Percentiles rank a stretch among this genome's conserved stretches.
Conservation (phyloP, 2,888 invertebrate species). For the Lingula anatina region DNA sequence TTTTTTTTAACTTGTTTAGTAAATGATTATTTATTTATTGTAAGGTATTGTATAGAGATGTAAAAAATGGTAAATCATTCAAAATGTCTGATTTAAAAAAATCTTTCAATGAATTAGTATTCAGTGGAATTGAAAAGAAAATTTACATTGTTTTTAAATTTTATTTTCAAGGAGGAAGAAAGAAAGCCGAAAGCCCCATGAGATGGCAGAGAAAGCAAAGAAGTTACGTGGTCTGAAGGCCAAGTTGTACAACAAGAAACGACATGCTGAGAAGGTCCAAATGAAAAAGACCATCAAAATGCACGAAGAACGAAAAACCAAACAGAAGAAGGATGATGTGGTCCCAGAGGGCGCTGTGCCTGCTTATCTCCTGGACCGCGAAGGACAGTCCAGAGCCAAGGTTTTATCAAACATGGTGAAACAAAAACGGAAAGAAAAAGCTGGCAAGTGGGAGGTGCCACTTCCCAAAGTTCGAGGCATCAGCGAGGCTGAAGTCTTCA, state of each 20-base stretch:
- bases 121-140: no score
- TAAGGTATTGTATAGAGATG: no score
- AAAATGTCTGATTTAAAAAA: no score
- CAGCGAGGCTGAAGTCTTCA: constrained; percentile 94
- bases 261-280: constrained; percentile 96
- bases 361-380: constrained; percentile 93
- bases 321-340: constrained; percentile 65
- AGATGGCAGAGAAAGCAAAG: constrained; percentile 82
- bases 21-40: no score
- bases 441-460: constrained; percentile 99
- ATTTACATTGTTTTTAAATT: constrained; percentile 1
- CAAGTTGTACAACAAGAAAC: constrained; percentile 92
- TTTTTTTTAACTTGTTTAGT: no score
- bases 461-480: constrained; percentile 97
- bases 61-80: no score
- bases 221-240: constrained; percentile 93
- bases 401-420: constrained; percentile 98
- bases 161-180: constrained; percentile 65
- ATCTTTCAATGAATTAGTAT: no score
- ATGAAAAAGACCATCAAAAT: constrained; percentile 98
- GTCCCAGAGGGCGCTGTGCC: constrained; percentile 89
- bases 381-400: constrained; percentile 88
- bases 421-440: constrained; percentile 98
- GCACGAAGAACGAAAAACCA: constrained; percentile 90
- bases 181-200: constrained; percentile 90